Base-by-base conservation (phyloP, 2,113 vertebrate genomes). In the Python bivittatus region DNA sequence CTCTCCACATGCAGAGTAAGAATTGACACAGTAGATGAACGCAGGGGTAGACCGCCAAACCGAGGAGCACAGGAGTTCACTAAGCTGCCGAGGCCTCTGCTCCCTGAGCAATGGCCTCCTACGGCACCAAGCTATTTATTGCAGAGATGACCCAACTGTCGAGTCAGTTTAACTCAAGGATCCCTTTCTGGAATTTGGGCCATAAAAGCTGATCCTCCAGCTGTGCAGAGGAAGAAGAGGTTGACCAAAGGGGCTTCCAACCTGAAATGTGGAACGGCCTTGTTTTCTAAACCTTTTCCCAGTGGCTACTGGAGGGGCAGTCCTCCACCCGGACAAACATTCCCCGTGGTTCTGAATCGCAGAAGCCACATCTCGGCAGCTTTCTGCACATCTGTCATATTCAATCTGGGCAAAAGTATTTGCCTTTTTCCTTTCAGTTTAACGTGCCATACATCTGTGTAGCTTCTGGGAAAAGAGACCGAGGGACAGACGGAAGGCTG, bases 121-220 rank as follows among this genome's bases (percentile, higher is more conserved):
- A 90, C 92, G 96, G 96, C 96, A 96, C 94, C 92, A 91, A 97
- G 95, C 33, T 94, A 79, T 94, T 97, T 98, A 98, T 98, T 98
- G 97, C 97, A 98, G 94, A 97, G 95, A 92, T 93, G 92, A 96
- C 94, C 93, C 95, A 96, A 92, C 53, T 88, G 92, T 96, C 93
- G 95, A 94, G 92, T 93, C 93, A 48, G 0, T 94, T 95, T 91
- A 92, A 91, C 89, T 57, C 85, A 84, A 11, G 86, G 15, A 96
- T 93, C 87, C 93, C 60, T 91, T 91, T 91, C 92, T 88, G 94
- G 94, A 29, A 90, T 95, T 25, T 12, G 22, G 84, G 94, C 87
- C 91, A 91, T 64, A 89, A 92, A 89, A 94, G 92, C 93, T 95
- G 12, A 79, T 89, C 94, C 60, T 88, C 90, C 12, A 8, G 0